A percentile compares a stretch with the other conserved stretches of the same genome.
These are phyloP conservation scores for Vidua macroura DNA, from an alignment of 2,113 vertebrate species.

Conservation along the genomic window DNA sequence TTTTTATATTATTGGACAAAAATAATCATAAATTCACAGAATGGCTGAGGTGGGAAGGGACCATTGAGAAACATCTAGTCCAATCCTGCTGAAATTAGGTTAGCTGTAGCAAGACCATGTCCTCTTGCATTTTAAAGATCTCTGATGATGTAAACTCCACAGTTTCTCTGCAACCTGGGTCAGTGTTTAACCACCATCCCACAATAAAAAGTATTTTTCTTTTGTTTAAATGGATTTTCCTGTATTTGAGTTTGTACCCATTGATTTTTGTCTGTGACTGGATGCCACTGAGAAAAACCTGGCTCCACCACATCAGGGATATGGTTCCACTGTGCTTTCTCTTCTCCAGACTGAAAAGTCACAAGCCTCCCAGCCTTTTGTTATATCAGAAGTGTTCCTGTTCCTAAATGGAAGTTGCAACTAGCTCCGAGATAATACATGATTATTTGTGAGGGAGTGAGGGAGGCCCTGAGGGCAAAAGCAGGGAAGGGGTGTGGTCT, in stretches of 20 bases:
- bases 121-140: background rate
- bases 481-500: background rate
- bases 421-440: background rate
- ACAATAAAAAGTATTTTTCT: background rate
- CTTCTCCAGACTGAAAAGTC: background rate
- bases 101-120: background rate
- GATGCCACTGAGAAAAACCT: background rate
- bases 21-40: background rate
- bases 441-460: background rate
- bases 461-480: background rate
- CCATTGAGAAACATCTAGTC: background rate
- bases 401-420: background rate
- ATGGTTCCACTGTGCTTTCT: background rate
- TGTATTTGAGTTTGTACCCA: background rate
- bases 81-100: background rate
- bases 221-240: background rate
- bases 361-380: background rate
- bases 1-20: background rate
- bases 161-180: background rate
- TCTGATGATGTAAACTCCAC: background rate
- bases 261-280: background rate
- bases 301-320: background rate
- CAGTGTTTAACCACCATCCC: background rate
- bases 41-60: background rate
- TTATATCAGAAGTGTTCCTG: background rate